Conservation (phyloP, 2,888 invertebrate genomes). For the Leucoma salicis region DNA sequence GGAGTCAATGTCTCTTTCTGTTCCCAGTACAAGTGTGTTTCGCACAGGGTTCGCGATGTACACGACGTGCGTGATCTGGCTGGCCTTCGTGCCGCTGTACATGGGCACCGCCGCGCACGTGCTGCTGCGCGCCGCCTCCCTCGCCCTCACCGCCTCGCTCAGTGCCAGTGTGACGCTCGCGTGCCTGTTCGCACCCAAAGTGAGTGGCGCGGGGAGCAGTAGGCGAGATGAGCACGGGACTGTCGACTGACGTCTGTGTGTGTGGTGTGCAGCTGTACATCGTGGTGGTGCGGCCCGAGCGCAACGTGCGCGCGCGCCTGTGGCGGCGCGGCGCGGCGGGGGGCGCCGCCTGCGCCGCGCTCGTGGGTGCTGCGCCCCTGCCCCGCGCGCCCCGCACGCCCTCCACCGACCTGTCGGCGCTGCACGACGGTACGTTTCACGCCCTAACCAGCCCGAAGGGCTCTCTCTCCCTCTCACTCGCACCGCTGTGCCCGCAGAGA, state of each 20-base stretch:
- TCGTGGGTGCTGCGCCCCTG: slow-evolving; percentile 45
- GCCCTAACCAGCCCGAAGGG: too few relatives aligned
- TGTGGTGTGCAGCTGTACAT: slow-evolving; percentile 58
- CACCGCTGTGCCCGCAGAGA: slow-evolving; percentile 40
- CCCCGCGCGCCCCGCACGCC: slow-evolving; percentile 51
- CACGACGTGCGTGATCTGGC: slow-evolving; percentile 98
- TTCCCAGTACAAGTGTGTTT: neutral
- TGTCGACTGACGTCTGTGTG: neutral
- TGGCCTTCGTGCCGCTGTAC: slow-evolving; percentile 97
- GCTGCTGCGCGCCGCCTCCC: slow-evolving; percentile 93
- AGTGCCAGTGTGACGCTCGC: slow-evolving; percentile 95
- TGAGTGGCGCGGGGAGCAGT: slow-evolving; percentile 75
- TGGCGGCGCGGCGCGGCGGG: slow-evolving; percentile 49
- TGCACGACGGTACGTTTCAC: slow-evolving; percentile 40
- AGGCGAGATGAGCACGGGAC: too few relatives aligned
- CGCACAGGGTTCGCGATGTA: slow-evolving; percentile 96
- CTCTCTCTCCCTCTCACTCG: neutral
- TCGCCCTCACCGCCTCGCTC: slow-evolving; percentile 95
- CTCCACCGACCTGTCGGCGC: slow-evolving; percentile 60
- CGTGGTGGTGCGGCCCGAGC: slow-evolving; percentile 63
- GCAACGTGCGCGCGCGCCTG: slow-evolving; percentile 61
- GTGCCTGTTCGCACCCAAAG: slow-evolving; percentile 95
- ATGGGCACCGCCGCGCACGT: slow-evolving; percentile 96
- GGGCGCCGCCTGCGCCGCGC: slow-evolving; percentile 57
- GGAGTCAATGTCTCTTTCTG: neutral